Percentiles rank a stretch among this genome's conserved stretches.
phyloP scores from a whole-genome alignment of 2,797 vertebrate genomes.

The Phalloptychus januarius region DNA sequence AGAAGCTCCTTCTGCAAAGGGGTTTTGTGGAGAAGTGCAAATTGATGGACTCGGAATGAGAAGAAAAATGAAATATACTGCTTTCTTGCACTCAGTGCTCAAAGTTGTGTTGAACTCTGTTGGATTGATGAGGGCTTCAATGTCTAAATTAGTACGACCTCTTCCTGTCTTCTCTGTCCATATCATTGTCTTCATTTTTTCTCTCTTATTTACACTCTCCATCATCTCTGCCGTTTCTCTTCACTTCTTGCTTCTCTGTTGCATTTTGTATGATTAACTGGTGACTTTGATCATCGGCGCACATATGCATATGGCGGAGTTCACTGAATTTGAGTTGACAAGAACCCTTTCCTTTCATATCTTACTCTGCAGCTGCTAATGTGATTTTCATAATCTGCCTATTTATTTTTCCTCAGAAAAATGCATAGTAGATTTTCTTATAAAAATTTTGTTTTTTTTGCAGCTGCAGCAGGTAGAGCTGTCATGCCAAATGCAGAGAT shows the following conservation, averaged over 20 bases:
- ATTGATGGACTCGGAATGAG: slow-evolving; percentile 48
- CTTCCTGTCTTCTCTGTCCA: slow-evolving; percentile 53
- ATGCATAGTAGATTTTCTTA: neutral
- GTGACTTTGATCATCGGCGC: slow-evolving; percentile 69
- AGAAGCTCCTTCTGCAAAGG: slow-evolving; percentile 19
- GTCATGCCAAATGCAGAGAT: neutral
- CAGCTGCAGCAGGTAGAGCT: neutral
- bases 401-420: slow-evolving; percentile 1
- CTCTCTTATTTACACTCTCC: slow-evolving; percentile 54
- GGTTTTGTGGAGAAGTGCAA: slow-evolving; percentile 27
- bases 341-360: slow-evolving; percentile 59
- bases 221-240: slow-evolving; percentile 12
- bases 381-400: slow-evolving; percentile 30
- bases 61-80: slow-evolving; percentile 74
- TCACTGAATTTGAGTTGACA: slow-evolving; percentile 52
- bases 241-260: slow-evolving; percentile 45
- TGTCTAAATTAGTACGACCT: slow-evolving; percentile 73
- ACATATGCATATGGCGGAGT: slow-evolving; percentile 32
- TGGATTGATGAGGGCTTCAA: slow-evolving; percentile 74
- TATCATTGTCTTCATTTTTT: slow-evolving; percentile 45
- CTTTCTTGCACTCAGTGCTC: slow-evolving; percentile 60
- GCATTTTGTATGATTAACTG: slow-evolving; percentile 68
- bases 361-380: slow-evolving; percentile 31
- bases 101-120: slow-evolving; percentile 69
- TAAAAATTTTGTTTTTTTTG: neutral